Base-by-base conservation (phyloP, 2,797 vertebrate species). In the Enoplosus armatus region DNA sequence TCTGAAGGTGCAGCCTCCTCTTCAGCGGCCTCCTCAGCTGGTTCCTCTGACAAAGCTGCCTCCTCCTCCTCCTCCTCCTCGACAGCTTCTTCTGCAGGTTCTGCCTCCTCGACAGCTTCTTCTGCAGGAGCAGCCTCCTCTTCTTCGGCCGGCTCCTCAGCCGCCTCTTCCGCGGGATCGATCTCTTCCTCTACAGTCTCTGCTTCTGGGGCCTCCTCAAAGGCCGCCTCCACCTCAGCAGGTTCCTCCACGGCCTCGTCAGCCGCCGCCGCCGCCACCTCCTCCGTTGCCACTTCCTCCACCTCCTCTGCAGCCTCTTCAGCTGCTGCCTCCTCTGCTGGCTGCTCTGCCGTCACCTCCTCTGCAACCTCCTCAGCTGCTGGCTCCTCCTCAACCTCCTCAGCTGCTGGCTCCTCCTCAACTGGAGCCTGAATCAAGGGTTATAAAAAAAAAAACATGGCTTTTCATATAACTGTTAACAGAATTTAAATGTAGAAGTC, bases 31-130 rank as follows among this genome's bases (percentile, higher is more conserved):
- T 88, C 76, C n/a, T 87, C 86, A 2, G 6, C 72, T 8, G 47
- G 1, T 29, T 48, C 76, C 4, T 66, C 74, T n/a, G 48, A 1
- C 8, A n/a, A 18, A 8, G 48, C 47, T 3, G 31, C 39, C 55
- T 82, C 86, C 41, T 53, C 77, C 9, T 55, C 78, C 9, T 61
- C 47, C 5, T 22, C 4, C 18, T 67, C 70, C 9, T 79, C 62
- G 0, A 12, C 60, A 55, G 8, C n/a, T 3, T 71, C 78, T 15
- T 72, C 77, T 16, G 37, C 0, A 14, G 26, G 26, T n/a, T n/a
- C 31, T 7, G 4, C 4, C 18, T 67, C 70, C 9, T 79, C 62
- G 0, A 12, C 60, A 55, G 8, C n/a, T 3, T 71, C 78, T 15
- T 72, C 77, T 16, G 37, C 0, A 14, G 26, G 26, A 11, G 39